phyloP scores from a whole-genome alignment of 2,797 vertebrate genomes.

The Cuculus canorus region DNA sequence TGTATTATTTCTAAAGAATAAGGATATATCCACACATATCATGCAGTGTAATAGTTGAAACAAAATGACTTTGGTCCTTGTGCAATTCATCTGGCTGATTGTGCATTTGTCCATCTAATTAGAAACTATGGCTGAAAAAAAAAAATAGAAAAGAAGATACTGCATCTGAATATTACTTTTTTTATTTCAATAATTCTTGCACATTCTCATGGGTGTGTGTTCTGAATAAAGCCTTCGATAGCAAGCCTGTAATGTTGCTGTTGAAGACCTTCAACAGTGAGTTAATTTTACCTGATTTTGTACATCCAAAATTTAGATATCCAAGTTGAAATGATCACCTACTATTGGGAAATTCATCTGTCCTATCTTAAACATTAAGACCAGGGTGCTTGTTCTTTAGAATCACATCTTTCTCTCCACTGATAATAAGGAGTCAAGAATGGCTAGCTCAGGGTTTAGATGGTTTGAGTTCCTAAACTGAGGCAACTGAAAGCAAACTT shows the following conservation, averaged over 20 bases:
- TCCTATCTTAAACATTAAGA: background rate
- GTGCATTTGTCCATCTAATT: background rate
- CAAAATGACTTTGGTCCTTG: background rate
- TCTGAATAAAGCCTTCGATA: background rate
- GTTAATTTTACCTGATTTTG: background rate
- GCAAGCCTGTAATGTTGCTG: background rate
- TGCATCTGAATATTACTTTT: background rate
- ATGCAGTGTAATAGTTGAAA: background rate
- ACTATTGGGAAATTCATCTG: background rate
- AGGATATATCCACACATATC: background rate
- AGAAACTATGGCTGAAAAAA: background rate
- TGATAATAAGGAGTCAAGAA: background rate
- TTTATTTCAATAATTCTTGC: background rate
- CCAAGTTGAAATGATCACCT: background rate
- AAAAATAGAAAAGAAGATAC: background rate
- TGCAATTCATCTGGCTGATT: background rate
- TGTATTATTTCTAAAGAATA: background rate
- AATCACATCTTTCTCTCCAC: background rate
- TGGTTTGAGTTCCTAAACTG: background rate
- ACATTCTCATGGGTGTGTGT: accelerated
- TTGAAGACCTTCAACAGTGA: background rate
- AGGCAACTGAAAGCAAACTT: background rate
- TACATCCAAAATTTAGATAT: background rate
- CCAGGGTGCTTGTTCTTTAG: background rate
- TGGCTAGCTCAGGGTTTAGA: background rate